Conservation (phyloP, 1,140 invertebrate genomes). For the Drosophila nannoptera region DNA sequence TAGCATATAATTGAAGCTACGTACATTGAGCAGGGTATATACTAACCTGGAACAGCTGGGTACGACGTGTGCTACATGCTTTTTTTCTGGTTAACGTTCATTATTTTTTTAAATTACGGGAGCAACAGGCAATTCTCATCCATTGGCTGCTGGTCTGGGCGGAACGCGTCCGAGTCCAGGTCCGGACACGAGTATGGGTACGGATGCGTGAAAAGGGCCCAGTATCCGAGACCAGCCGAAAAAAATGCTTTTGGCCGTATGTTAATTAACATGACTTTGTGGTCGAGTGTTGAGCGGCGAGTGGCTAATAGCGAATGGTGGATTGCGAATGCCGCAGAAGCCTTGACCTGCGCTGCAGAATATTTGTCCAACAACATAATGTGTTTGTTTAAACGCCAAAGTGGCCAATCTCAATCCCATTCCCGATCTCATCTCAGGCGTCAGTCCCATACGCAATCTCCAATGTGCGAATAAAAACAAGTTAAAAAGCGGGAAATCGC, state of each 20-base stretch:
- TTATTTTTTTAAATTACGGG: no score
- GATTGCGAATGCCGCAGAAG: not conserved
- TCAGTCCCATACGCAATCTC: not conserved
- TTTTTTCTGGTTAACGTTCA: no score
- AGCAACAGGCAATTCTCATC: not conserved
- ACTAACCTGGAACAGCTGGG: no score
- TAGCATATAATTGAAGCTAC: no score
- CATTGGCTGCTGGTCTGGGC: no score
- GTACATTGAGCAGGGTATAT: no score
- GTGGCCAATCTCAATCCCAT: constrained; percentile 30
- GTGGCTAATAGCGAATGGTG: constrained; percentile 10
- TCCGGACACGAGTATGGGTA: not conserved
- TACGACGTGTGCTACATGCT: no score
- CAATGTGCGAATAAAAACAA: constrained; percentile 51
- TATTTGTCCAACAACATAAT: constrained; percentile 72
- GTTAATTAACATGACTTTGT: constrained; percentile 77
- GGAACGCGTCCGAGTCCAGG: no score
- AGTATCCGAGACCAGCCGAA: not conserved
- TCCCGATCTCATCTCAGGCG: not conserved
- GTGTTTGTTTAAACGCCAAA: constrained; percentile 68
- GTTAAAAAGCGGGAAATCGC: constrained; percentile 72
- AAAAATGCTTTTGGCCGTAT: constrained; percentile 44
- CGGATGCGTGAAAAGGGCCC: not conserved
- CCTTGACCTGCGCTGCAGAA: constrained; percentile 14
- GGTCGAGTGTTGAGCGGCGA: constrained; percentile 41